phyloP scores from a whole-genome alignment of 2,113 vertebrate species.

The Pollimyrus isidori region DNA sequence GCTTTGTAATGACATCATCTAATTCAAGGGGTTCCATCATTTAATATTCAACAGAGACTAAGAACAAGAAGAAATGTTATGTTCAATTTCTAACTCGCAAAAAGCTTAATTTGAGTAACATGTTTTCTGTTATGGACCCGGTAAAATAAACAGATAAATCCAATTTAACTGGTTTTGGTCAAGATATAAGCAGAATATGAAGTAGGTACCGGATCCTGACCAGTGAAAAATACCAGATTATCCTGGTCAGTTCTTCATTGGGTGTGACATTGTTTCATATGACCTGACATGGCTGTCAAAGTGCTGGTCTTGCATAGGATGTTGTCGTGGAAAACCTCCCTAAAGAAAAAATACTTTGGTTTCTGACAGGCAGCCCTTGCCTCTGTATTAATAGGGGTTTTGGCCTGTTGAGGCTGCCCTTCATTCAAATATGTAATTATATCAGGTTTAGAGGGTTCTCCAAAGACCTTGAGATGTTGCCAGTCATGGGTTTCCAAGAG shows the following conservation, averaged over 20 bases:
- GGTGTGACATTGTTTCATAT: neutral
- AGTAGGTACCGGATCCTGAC: neutral
- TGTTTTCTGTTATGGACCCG: neutral
- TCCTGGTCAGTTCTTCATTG: neutral
- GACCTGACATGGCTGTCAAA: neutral
- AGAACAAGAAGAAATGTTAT: neutral
- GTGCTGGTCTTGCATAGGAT: neutral
- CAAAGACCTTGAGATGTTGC: conserved; percentile 14
- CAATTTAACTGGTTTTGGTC: neutral
- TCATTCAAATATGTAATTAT: conserved; percentile 15
- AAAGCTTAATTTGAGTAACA: neutral
- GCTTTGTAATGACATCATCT: neutral
- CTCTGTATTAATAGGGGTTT: neutral
- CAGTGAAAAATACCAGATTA: neutral
- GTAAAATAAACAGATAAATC: neutral
- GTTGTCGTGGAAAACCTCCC: neutral
- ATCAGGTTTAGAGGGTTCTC: conserved; percentile 14
- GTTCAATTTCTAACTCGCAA: neutral
- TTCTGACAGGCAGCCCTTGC: neutral
- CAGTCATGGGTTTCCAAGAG: neutral
- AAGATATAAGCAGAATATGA: neutral
- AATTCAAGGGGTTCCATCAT: neutral
- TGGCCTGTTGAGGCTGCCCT: neutral
- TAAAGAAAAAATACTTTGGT: neutral
- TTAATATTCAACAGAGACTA: neutral